Evolutionary conservation across 1,140 invertebrate genomes (phyloP).

Genomic region (Aphidius gifuensis): DNA sequence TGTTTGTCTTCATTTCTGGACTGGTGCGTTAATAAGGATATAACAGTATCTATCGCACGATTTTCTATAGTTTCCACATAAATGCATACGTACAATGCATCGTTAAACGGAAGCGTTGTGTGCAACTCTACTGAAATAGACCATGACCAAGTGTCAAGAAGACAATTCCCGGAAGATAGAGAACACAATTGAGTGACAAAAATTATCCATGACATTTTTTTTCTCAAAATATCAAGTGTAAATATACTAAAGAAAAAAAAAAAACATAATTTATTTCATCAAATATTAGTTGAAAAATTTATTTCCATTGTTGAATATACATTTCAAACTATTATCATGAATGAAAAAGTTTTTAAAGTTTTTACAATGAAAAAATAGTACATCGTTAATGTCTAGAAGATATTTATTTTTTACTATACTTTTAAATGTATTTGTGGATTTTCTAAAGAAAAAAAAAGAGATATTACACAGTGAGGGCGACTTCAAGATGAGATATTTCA

Average conservation of each 20-base stretch:
- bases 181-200: background rate
- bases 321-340: no score
- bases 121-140: slow-evolving; percentile 19
- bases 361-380: no score
- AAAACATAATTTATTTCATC: no score
- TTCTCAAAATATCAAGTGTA: no score
- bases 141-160: slow-evolving; percentile 16
- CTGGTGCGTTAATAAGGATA: slow-evolving; percentile 23
- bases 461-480: background rate
- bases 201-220: no score
- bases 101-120: slow-evolving; percentile 23
- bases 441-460: background rate
- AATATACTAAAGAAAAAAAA: no score
- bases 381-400: no score
- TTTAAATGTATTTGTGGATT: background rate
- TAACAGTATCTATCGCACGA: slow-evolving; percentile 26
- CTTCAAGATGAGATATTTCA: slow-evolving; percentile 11
- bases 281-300: no score
- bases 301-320: no score
- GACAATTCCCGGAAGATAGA: slow-evolving; percentile 29
- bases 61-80: slow-evolving; percentile 27
- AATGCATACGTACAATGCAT: slow-evolving; percentile 29
- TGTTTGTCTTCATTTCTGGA: slow-evolving; percentile 13
- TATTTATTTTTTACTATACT: no score
- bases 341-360: no score